phyloP scores from a whole-genome alignment of 2,797 vertebrate species.

The Gastrophryne carolinensis region DNA sequence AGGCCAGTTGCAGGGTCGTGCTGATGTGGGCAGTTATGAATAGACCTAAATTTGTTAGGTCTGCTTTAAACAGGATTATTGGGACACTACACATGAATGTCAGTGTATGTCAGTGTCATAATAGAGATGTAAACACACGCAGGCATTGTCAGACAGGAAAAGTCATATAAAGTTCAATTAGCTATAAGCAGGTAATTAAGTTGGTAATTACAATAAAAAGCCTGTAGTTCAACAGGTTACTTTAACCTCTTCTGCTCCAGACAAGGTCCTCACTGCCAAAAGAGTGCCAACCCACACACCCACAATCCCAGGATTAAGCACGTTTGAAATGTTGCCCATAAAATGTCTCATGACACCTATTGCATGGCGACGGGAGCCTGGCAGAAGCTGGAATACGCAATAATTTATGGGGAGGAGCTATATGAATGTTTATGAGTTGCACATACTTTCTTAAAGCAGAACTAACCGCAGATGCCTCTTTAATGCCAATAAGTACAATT shows the following conservation, averaged over 20 bases:
- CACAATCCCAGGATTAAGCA: not conserved
- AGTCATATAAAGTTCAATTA: conserved; percentile 48
- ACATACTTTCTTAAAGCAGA: too few species aligned
- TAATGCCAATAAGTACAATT: too few species aligned
- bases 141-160: conserved; percentile 15
- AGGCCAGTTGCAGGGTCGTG: too few species aligned
- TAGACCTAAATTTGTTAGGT: too few species aligned
- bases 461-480: too few species aligned
- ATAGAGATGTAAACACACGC: conserved; percentile 22
- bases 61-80: conserved; percentile 12
- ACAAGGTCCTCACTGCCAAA: conserved; percentile 21
- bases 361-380: too few species aligned
- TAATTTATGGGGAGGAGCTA: not conserved
- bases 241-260: conserved; percentile 16
- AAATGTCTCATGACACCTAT: not conserved
- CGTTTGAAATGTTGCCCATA: conserved; percentile 1
- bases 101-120: conserved; percentile 9
- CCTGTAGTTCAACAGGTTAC: conserved; percentile 31
- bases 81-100: not conserved
- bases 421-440: too few species aligned
- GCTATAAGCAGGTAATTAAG: conserved; percentile 42
- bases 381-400: not conserved
- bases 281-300: conserved; percentile 12
- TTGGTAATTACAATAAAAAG: conserved; percentile 33
- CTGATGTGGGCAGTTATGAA: too few species aligned